Base-by-base conservation (phyloP, 2,888 invertebrate genomes). In the Lasioglossum villosulum region DNA sequence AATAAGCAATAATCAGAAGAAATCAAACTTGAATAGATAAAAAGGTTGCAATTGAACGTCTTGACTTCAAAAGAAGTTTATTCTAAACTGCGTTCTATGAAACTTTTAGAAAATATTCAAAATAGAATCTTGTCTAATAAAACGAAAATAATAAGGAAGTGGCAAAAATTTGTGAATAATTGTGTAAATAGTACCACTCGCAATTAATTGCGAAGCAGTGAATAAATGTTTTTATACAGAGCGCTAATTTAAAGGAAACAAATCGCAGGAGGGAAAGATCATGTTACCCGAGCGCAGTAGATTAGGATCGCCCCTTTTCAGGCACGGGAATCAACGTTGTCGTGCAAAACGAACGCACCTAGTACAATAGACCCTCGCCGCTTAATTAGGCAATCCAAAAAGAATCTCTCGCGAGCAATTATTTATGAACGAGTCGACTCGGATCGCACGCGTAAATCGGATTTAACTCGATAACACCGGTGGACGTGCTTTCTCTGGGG, bases 401-500 rank as follows among this genome's bases (percentile, higher is more conserved):
- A 39, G 63, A 34, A 73, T 78, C 37, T 80, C 76, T 75, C 52
- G 52, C 39, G 59, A 56, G 3, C 42, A 74, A 81, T 81, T 81
- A 81, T 81, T 78, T 59, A 48, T 48, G 14, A 73, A 48, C 75
- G n/a, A 52, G 74, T n/a, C 37, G 14, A 16, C 42, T 19, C 30
- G 27, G 82, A 56, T 39, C 52, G 42, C 27, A 63, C 80, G n/a
- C 71, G 52, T 48, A 82, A 86, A 86, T 82, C 71, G 75, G 78
- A 83, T 83, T 86, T 70, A 86, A 80, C 86, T 48, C 79, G 80
- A 70, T 48, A 70, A 70, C 27, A 4, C 27, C 8, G 39, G n/a
- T 19, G 66, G 34, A 70, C 70, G 74, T 78, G 80, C 86, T 83
- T 86, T 80, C 86, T 80, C 84, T 80, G 73, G 23, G 66, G 6